These are phyloP conservation scores for Apodemia hepburni DNA, from an alignment of 2,888 invertebrate genomes.

Conservation along the genomic window DNA sequence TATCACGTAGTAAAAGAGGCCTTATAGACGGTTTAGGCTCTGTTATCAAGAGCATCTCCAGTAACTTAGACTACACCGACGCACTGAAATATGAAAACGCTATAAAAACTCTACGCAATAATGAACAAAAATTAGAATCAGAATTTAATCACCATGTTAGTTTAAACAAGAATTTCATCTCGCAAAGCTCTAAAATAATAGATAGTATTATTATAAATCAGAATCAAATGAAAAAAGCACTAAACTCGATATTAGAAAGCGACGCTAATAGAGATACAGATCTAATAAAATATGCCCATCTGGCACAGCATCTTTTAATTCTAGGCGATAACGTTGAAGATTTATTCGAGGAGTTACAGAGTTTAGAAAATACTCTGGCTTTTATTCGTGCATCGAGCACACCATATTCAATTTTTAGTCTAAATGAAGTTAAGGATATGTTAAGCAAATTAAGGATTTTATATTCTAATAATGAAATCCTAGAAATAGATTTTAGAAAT, in stretches of 20 bases:
- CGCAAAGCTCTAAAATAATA: slow-evolving; percentile 18
- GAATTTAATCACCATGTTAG: slow-evolving; percentile 33
- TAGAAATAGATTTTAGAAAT: background rate
- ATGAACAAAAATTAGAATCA: slow-evolving; percentile 27
- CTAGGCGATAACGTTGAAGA: background rate
- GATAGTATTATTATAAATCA: slow-evolving; percentile 20
- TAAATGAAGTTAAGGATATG: slow-evolving; percentile 23
- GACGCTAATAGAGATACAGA: slow-evolving; percentile 1
- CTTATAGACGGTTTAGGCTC: slow-evolving; percentile 29
- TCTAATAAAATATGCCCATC: slow-evolving; percentile 14
- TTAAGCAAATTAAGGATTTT: slow-evolving; percentile 22
- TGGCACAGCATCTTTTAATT: slow-evolving; percentile 10
- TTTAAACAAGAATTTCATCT: slow-evolving; percentile 31
- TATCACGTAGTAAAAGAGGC: slow-evolving; percentile 19
- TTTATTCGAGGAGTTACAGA: slow-evolving; percentile 25
- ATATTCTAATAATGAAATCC: slow-evolving; percentile 11
- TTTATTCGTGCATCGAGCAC: slow-evolving; percentile 31
- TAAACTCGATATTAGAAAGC: background rate
- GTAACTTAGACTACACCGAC: slow-evolving; percentile 33
- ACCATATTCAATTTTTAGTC: slow-evolving; percentile 26
- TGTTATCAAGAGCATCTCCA: slow-evolving; percentile 24
- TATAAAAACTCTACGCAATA: slow-evolving; percentile 29
- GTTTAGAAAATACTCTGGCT: slow-evolving; percentile 27
- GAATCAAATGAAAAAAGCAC: slow-evolving; percentile 15
- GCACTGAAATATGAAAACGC: slow-evolving; percentile 33